These are phyloP conservation scores for Tetheella fluctuosa DNA, from an alignment of 2,888 invertebrate genomes.

Conservation along the genomic window DNA sequence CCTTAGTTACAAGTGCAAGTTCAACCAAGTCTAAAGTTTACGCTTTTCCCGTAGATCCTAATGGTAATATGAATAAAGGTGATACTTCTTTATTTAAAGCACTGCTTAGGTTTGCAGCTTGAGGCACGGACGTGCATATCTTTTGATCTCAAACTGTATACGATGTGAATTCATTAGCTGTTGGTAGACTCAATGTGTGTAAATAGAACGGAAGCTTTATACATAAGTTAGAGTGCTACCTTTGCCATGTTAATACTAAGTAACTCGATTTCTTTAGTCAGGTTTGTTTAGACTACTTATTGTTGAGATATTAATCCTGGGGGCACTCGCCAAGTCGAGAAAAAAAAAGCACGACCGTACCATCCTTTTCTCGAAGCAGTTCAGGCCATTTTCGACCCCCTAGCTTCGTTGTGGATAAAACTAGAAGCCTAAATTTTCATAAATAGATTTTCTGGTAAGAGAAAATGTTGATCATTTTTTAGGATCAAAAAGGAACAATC, in stretches of 20 bases:
- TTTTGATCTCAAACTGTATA: slow-evolving; percentile 70
- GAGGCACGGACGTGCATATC: slow-evolving; percentile 72
- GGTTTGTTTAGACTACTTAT: slow-evolving; percentile 1
- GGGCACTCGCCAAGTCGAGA: no score
- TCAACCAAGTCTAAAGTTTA: not conserved
- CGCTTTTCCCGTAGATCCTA: slow-evolving; percentile 18
- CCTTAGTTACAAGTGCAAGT: not conserved
- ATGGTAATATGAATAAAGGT: slow-evolving; percentile 30
- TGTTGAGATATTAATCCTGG: not conserved
- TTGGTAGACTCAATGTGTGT: slow-evolving; percentile 65
- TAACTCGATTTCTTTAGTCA: slow-evolving; percentile 12
- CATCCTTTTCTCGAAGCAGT: no score
- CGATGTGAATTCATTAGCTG: slow-evolving; percentile 75
- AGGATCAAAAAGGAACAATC: no score
- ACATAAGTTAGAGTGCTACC: slow-evolving; percentile 63
- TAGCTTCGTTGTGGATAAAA: no score
- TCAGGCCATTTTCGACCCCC: no score
- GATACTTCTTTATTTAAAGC: slow-evolving; percentile 29
- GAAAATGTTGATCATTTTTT: not conserved
- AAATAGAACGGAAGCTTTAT: slow-evolving; percentile 77
- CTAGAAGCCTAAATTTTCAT: no score
- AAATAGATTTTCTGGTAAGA: not conserved
- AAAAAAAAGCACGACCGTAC: no score
- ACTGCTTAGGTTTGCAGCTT: slow-evolving; percentile 31
- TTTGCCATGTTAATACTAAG: slow-evolving; percentile 46